Percentiles rank a stretch among this genome's conserved stretches.
Conservation (phyloP, 2,888 invertebrate species). For the Blomia tropicalis region DNA sequence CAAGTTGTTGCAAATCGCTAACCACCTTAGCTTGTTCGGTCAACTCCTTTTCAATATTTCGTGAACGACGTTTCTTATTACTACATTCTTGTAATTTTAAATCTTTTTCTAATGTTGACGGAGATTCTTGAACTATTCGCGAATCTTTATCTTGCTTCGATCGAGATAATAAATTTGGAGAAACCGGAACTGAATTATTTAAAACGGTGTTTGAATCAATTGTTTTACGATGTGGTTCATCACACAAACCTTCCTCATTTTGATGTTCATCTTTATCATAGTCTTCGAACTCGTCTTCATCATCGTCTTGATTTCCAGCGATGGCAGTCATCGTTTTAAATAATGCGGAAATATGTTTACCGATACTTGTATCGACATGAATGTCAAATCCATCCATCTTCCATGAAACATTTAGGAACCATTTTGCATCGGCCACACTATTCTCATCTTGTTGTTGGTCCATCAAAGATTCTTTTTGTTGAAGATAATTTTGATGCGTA, state of each 20-base stretch:
- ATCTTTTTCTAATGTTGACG: constrained; percentile 31
- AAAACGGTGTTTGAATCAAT: not conserved
- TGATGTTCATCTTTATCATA: constrained; percentile 37
- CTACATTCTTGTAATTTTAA: too few relatives aligned
- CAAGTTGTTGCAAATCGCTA: constrained; percentile 58
- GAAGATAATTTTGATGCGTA: constrained; percentile 40
- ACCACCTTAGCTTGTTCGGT: constrained; percentile 90
- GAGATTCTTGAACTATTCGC: not conserved
- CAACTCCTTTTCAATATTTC: constrained; percentile 88
- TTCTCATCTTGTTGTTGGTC: not conserved
- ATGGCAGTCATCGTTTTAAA: constrained; percentile 89
- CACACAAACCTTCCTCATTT: not conserved
- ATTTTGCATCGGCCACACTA: constrained; percentile 56
- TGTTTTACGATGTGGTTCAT: not conserved
- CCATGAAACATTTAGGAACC: constrained; percentile 95
- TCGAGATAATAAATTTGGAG: not conserved
- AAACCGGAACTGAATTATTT: not conserved
- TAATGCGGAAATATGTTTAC: constrained; percentile 79
- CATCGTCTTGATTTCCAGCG: constrained; percentile 67
- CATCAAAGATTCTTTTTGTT: not conserved
- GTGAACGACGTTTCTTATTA: constrained; percentile 49
- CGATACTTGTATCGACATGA: constrained; percentile 84
- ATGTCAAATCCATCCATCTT: constrained; percentile 98
- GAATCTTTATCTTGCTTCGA: not conserved
- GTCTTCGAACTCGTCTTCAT: constrained; percentile 59